Conservation (phyloP, 2,888 invertebrate species). For the Xylocampa areola region DNA sequence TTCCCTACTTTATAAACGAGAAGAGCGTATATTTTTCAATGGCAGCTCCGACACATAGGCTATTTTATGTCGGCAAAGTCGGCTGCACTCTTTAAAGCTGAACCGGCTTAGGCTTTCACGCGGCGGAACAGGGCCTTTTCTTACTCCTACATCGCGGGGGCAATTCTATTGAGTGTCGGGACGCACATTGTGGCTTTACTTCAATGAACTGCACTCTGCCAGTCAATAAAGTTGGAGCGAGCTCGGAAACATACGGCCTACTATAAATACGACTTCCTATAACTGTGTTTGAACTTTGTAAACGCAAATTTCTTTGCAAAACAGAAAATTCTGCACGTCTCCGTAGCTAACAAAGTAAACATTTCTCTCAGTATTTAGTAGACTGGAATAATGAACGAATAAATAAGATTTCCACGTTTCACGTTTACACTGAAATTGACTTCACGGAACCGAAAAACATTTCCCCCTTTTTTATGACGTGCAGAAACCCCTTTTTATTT, state of each 20-base stretch:
- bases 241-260: conserved; percentile 33
- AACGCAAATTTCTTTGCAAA: too few species aligned
- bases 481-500: conserved; percentile 57
- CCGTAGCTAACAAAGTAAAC: conserved; percentile 7
- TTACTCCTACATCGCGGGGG: conserved; percentile 66
- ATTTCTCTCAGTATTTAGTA: conserved; percentile 21
- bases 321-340: conserved; percentile 6
- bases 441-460: conserved; percentile 56
- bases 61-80: conserved; percentile 65
- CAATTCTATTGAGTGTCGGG: conserved; percentile 74
- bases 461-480: conserved; percentile 63
- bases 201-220: conserved; percentile 66
- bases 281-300: conserved; percentile 37
- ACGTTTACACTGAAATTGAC: conserved; percentile 52
- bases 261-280: conserved; percentile 39
- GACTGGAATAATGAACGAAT: conserved; percentile 42
- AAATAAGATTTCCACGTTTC: conserved; percentile 49
- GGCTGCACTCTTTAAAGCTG: conserved; percentile 67
- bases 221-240: conserved; percentile 64
- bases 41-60: conserved; percentile 63
- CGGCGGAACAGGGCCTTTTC: conserved; percentile 75
- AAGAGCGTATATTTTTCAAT: conserved; percentile 72
- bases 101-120: conserved; percentile 78
- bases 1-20: conserved; percentile 59
- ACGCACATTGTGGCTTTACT: conserved; percentile 67